A percentile compares a stretch with the other conserved stretches of the same genome.
Conservation (phyloP, 2,797 vertebrate species). For the Varecia variegata region DNA sequence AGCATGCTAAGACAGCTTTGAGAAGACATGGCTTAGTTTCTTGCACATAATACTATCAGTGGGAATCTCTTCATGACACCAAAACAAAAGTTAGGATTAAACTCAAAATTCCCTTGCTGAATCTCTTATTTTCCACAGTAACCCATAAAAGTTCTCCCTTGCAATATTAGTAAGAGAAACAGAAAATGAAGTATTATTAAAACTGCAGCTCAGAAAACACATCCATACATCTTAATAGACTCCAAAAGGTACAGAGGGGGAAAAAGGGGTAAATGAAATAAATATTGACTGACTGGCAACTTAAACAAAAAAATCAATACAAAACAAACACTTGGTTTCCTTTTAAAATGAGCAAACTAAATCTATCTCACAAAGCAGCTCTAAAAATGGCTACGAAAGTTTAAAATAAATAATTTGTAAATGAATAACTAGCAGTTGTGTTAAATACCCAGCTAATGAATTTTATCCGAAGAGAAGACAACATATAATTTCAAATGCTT, state of each 20-base stretch:
- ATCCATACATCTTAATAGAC: neutral
- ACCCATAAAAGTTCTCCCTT: constrained; percentile 20
- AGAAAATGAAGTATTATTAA: neutral
- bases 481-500: neutral
- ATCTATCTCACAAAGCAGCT: constrained; percentile 32
- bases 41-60: neutral
- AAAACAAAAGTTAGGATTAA: neutral
- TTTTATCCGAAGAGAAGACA: constrained; percentile 3
- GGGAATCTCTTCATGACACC: neutral
- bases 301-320: neutral
- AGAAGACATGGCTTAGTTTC: constrained; percentile 25
- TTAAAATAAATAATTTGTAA: constrained; percentile 39
- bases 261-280: neutral
- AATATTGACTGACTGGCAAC: neutral
- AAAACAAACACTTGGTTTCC: constrained; percentile 43
- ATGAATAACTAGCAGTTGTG: neutral
- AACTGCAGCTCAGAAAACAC: constrained; percentile 10
- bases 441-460: constrained; percentile 21
- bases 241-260: neutral
- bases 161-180: neutral
- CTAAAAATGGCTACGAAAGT: neutral
- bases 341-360: constrained; percentile 54
- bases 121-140: neutral
- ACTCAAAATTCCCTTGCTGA: neutral
- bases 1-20: neutral